These are phyloP conservation scores for Crambe crambe DNA, from an alignment of 37 sponge, comb jelly and placozoan species.

Conservation along the genomic window DNA sequence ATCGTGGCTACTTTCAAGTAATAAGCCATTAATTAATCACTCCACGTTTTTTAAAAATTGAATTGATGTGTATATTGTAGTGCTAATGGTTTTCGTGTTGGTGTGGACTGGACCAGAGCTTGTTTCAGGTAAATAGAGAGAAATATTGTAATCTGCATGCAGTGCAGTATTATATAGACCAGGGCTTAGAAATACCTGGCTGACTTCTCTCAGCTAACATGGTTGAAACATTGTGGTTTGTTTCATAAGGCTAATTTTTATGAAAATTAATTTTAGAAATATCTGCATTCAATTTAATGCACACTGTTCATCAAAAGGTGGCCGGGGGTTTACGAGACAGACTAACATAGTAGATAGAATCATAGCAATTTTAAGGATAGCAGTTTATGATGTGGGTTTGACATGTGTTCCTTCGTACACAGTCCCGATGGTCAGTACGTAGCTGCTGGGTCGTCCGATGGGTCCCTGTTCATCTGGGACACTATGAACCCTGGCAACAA, in stretches of 20 bases:
- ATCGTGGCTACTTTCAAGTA: slow-evolving; percentile 83
- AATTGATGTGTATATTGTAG: no score
- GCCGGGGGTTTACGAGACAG: no score
- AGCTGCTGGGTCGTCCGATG: slow-evolving; percentile 89
- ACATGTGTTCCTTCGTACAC: slow-evolving; percentile 1
- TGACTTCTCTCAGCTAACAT: no score
- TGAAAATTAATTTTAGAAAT: no score
- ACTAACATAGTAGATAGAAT: neutral
- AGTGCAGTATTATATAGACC: neutral
- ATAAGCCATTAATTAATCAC: neutral
- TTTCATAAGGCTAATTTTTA: no score
- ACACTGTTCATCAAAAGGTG: no score
- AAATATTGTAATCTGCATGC: neutral
- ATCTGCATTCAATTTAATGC: no score
- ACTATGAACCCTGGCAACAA: slow-evolving; percentile 40
- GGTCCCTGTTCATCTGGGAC: slow-evolving; percentile 88
- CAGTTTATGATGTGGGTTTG: neutral
- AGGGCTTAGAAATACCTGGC: neutral
- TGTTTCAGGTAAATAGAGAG: slow-evolving; percentile 50
- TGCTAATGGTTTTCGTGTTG: slow-evolving; percentile 54
- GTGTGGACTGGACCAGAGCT: slow-evolving; percentile 71
- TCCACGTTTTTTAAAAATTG: neutral
- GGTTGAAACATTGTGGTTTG: no score
- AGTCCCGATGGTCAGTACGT: slow-evolving; percentile 98
- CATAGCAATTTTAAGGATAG: neutral